Conservation (phyloP, 1,140 invertebrate species). For the Scaptomyza graminum region DNA sequence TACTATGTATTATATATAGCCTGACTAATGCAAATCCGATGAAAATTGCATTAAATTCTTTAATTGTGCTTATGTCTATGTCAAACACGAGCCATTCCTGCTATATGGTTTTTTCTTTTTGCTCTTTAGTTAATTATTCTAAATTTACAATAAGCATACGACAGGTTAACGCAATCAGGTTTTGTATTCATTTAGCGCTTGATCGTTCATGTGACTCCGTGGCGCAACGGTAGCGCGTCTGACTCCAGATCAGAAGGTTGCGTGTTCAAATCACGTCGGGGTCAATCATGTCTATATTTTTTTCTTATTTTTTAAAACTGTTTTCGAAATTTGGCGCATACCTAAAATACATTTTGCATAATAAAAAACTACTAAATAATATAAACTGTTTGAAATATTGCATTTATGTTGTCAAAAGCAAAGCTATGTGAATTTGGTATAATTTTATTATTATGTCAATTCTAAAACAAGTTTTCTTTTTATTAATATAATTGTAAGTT, state of each 20-base stretch:
- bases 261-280: slow-evolving; percentile 99
- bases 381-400: too few species aligned
- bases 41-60: slow-evolving; percentile 59
- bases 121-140: neutral
- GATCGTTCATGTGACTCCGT: slow-evolving; percentile 86
- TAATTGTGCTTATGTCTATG: slow-evolving; percentile 46
- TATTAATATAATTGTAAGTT: neutral
- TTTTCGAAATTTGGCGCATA: neutral
- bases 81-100: slow-evolving; percentile 6
- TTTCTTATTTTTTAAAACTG: slow-evolving; percentile 8
- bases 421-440: too few species aligned
- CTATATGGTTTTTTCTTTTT: slow-evolving; percentile 2
- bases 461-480: too few species aligned
- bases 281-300: slow-evolving; percentile 85
- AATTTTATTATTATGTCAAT: too few species aligned
- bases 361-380: neutral
- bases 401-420: too few species aligned
- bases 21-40: slow-evolving; percentile 62
- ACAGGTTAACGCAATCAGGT: neutral
- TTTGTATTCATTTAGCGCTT: slow-evolving; percentile 5
- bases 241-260: slow-evolving; percentile 99
- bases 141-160: neutral
- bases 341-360: neutral
- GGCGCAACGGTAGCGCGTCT: slow-evolving; percentile 99
- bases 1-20: slow-evolving; percentile 33